phyloP scores from a whole-genome alignment of 2,797 vertebrate species.

The Melanotaenia trifasciata region DNA sequence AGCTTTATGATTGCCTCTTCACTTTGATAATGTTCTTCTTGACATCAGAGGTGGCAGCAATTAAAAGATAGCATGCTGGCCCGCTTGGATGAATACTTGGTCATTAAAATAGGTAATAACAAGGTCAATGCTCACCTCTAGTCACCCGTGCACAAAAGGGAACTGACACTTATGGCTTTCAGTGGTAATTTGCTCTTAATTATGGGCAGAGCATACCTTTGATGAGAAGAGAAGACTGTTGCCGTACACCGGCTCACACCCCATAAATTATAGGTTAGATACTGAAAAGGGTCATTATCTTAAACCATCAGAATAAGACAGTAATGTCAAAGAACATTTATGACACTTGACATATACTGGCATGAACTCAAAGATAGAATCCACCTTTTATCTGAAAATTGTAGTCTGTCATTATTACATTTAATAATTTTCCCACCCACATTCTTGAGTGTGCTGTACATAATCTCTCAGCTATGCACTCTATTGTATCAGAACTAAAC shows the following conservation, averaged over 20 bases:
- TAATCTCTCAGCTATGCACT: neutral
- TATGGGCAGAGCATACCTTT: slow-evolving; percentile 28
- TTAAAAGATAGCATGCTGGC: slow-evolving; percentile 30
- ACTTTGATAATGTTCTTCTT: slow-evolving; percentile 39
- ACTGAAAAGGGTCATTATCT: slow-evolving; percentile 29
- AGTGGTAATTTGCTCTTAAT: slow-evolving; percentile 55
- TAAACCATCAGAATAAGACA: neutral
- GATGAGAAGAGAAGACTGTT: slow-evolving; percentile 35
- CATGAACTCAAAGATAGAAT: neutral
- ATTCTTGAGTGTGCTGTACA: neutral
- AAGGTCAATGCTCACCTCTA: slow-evolving; percentile 56
- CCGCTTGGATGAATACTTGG: slow-evolving; percentile 24
- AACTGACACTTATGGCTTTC: slow-evolving; percentile 49
- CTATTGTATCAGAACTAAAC: neutral
- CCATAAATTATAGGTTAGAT: slow-evolving; percentile 34
- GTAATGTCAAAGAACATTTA: neutral
- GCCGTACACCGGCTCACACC: slow-evolving; percentile 14
- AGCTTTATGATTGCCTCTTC: slow-evolving; percentile 20
- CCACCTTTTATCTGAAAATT: neutral
- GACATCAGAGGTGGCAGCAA: slow-evolving; percentile 36
- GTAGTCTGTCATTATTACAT: neutral
- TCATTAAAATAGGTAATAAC: slow-evolving; percentile 61
- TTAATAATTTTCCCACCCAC: neutral
- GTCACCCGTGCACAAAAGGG: slow-evolving; percentile 44
- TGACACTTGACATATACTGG: neutral